A percentile compares a stretch with the other conserved stretches of the same genome.
These are phyloP conservation scores for Phylloscopus trochilus DNA, from an alignment of 2,113 vertebrate genomes.

Conservation along the genomic window DNA sequence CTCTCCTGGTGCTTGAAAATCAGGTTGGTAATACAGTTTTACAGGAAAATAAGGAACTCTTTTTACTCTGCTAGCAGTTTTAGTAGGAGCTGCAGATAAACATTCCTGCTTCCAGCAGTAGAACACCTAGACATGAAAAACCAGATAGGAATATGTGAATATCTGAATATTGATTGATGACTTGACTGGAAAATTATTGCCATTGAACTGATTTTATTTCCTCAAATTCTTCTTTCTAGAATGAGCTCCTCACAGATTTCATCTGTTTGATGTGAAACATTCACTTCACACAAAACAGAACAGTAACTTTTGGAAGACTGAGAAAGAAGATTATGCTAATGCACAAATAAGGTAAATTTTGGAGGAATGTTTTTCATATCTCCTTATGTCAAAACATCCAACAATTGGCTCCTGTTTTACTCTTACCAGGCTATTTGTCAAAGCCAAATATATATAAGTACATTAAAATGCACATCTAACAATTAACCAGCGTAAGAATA, in stretches of 20 bases:
- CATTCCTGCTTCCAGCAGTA: neutral
- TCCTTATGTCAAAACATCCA: neutral
- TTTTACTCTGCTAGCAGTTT: neutral
- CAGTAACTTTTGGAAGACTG: neutral
- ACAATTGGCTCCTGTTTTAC: neutral
- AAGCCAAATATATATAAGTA: neutral
- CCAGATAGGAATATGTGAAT: neutral
- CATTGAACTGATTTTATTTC: neutral
- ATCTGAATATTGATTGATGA: neutral
- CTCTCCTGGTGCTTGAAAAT: neutral
- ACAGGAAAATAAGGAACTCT: neutral
- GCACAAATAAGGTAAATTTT: neutral
- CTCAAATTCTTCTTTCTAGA: neutral
- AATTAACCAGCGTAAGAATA: neutral
- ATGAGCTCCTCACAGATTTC: neutral
- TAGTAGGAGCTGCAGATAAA: neutral
- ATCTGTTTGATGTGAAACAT: neutral
- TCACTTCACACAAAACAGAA: neutral
- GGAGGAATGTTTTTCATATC: neutral
- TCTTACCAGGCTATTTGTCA: neutral
- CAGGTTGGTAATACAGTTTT: neutral
- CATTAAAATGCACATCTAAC: neutral
- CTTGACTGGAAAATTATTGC: neutral
- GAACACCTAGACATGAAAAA: neutral
- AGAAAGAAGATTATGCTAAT: neutral